Evolutionary conservation across 1,140 invertebrate genomes (phyloP), one percentile per base, ranked within the genome.

Genomic region (Eulimnadia texana): DNA sequence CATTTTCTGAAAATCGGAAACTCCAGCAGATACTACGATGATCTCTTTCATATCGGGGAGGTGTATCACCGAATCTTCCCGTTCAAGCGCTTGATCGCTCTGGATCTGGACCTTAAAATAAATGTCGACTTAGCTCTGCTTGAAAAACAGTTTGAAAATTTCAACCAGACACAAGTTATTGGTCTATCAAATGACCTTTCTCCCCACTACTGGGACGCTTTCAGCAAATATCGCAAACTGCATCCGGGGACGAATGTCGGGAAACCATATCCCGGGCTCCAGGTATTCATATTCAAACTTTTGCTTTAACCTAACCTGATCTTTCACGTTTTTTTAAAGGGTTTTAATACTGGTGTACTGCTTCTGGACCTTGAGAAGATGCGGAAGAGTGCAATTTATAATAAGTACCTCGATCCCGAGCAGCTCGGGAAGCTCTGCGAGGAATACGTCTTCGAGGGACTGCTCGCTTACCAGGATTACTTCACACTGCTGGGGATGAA

Each of bases 1-100:
- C 79, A 83, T 68, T 90, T 91, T 70, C 88, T 82, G 66, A 83
- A 82, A 49, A 81, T 25, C 16, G 55, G 42, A 2, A 22, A 58
- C 9, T 27, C 28, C 1, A 58, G 16, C 29, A 22, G 55, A 2
- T 63, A 60, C 56, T 42, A 29, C 29, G 56, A 62, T 25, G 53
- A 59, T 28, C 54, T 62, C n/a, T 62, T 60, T 49, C 54, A 63
- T 25, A 57, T 63, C 24, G 62, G 42, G 28, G 33, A 49, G n/a
- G 53, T 58, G 2, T 63, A 59, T 50, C 62, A 63, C 28, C 62
- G 27, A 3, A 22, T 63, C 6, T 56, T 63, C n/a, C 62, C 62
- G n/a, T 63, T 60, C 56, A 50, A 33, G 28, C 33, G 47, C 23
- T 47, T 63, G 19, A 50, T 63, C 11, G 56, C 58, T 29, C 47